phyloP scores from a whole-genome alignment of 2,113 vertebrate species.

The Strigops habroptila region DNA sequence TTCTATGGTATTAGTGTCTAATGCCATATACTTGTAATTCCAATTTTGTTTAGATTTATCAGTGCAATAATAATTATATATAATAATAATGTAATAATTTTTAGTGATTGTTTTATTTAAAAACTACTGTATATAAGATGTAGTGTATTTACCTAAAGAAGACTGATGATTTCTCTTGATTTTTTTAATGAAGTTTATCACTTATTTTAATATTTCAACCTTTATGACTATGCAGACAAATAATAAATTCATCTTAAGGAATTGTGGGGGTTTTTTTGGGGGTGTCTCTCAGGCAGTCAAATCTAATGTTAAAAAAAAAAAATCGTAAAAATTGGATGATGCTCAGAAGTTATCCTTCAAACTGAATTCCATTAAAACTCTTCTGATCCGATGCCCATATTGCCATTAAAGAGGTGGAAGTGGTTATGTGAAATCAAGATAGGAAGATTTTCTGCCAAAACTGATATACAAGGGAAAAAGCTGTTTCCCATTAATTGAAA shows the following conservation, averaged over 20 bases:
- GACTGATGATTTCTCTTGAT: not conserved
- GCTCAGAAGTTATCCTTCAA: not conserved
- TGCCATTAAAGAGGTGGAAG: not conserved
- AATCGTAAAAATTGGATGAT: not conserved
- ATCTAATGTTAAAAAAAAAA: not conserved
- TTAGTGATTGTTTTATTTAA: not conserved
- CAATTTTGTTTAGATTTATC: not conserved
- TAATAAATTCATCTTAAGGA: not conserved
- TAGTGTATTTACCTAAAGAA: not conserved
- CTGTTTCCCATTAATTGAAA: not conserved
- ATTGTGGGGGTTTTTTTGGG: accelerated
- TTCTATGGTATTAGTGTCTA: not conserved
- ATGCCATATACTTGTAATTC: not conserved
- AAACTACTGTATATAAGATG: not conserved
- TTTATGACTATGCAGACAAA: not conserved
- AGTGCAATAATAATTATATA: not conserved
- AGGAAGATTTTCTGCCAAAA: not conserved
- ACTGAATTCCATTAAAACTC: not conserved
- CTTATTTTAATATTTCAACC: not conserved
- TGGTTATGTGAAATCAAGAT: not conserved
- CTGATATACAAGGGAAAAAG: not conserved
- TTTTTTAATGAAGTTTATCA: not conserved
- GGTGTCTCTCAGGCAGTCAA: not conserved
- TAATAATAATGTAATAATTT: not conserved
- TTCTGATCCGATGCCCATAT: not conserved